Conservation (phyloP, 2,888 invertebrate species). For the Saturnia japonica region DNA sequence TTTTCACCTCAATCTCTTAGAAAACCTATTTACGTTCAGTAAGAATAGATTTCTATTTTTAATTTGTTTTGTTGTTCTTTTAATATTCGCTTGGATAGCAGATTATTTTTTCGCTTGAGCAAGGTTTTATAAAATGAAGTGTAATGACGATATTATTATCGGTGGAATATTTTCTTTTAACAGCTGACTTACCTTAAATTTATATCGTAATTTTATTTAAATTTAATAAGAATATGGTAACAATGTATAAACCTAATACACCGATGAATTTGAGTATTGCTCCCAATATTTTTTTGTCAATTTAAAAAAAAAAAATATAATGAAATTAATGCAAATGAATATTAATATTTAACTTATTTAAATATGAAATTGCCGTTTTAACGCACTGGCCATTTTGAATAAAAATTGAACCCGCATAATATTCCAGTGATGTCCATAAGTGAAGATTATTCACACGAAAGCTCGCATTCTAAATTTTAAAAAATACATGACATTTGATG, state of each 20-base stretch:
- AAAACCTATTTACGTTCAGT: constrained; percentile 40
- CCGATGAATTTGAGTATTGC: not conserved
- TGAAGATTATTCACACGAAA: too few relatives aligned
- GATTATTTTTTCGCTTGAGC: constrained; percentile 25
- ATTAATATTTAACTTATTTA: too few relatives aligned
- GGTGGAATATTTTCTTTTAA: not conserved
- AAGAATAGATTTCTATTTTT: constrained; percentile 33
- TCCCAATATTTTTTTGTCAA: not conserved
- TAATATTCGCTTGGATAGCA: constrained; percentile 23
- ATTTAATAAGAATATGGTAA: not conserved
- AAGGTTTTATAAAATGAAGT: constrained; percentile 15
- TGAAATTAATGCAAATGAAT: too few relatives aligned
- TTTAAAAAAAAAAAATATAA: too few relatives aligned
- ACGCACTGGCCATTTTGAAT: too few relatives aligned
- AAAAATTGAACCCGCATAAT: too few relatives aligned
- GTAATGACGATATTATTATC: constrained; percentile 12
- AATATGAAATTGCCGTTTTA: too few relatives aligned
- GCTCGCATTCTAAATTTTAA: too few relatives aligned
- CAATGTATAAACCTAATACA: not conserved
- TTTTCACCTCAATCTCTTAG: constrained; percentile 29
- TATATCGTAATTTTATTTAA: not conserved
- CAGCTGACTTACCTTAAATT: not conserved
- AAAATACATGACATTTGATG: too few relatives aligned
- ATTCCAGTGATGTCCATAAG: too few relatives aligned
- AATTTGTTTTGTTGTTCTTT: constrained; percentile 33